Evolutionary conservation across 2,888 invertebrate species (phyloP).

Genomic region (Germaria angustata): DNA sequence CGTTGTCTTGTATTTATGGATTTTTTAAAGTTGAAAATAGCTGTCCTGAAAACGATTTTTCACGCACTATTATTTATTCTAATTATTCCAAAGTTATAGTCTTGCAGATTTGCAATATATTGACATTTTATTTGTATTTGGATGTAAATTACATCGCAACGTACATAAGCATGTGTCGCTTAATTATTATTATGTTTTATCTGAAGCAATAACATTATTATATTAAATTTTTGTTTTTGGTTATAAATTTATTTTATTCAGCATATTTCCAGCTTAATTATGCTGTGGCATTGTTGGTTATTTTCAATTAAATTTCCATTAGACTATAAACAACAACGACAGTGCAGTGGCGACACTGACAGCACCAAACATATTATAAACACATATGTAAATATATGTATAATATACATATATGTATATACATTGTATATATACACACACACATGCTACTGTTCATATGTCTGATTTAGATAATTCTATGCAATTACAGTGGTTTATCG

Average conservation of each 20-base stretch:
- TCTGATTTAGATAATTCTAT: not conserved
- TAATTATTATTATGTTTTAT: constrained; percentile 43
- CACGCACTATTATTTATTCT: not conserved
- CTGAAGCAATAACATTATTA: constrained; percentile 46
- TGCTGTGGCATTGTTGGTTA: constrained; percentile 65
- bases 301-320: constrained; percentile 67
- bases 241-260: constrained; percentile 55
- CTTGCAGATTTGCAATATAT: not conserved
- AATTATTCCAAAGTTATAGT: not conserved
- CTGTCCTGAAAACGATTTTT: too few relatives aligned
- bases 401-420: not conserved
- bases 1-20: too few relatives aligned
- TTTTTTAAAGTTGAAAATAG: too few relatives aligned
- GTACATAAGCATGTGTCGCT: not conserved
- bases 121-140: not conserved
- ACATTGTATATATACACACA: not conserved
- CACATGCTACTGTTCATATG: too few relatives aligned
- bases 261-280: constrained; percentile 64
- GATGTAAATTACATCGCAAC: not conserved
- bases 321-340: constrained; percentile 56
- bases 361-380: constrained; percentile 38
- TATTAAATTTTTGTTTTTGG: constrained; percentile 36
- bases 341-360: constrained; percentile 32
- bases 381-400: not conserved
- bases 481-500: not conserved